These are phyloP conservation scores for Coecobrya sp. DNA, from an alignment of 2,888 invertebrate genomes.

Conservation along the genomic window DNA sequence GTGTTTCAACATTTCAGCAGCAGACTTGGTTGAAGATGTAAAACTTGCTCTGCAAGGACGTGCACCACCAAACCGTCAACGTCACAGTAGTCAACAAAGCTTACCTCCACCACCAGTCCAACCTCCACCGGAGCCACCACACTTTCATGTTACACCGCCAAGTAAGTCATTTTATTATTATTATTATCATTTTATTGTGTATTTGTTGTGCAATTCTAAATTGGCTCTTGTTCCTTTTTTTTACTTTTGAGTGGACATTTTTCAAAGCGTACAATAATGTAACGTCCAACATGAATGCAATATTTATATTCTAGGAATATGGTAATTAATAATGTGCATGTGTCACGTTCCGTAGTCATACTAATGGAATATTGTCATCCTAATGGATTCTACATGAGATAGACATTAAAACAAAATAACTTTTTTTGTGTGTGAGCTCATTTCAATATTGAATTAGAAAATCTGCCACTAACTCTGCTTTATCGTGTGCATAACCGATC, in stretches of 20 bases:
- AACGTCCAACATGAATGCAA: not conserved
- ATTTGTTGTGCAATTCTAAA: not conserved
- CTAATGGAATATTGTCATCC: constrained; percentile 26
- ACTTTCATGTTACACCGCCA: constrained; percentile 81
- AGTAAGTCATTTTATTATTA: constrained; percentile 53
- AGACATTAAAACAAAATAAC: not conserved
- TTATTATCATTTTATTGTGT: not conserved
- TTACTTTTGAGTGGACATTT: not conserved
- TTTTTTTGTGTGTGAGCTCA: not conserved
- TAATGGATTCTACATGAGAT: constrained; percentile 7
- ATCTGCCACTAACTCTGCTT: not conserved
- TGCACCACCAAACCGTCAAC: constrained; percentile 87
- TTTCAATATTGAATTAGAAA: not conserved
- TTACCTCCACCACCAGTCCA: constrained; percentile 91
- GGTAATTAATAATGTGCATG: not conserved
- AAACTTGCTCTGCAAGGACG: constrained; percentile 91
- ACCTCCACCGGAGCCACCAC: constrained; percentile 90
- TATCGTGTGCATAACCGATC: not conserved
- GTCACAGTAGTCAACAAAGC: constrained; percentile 86
- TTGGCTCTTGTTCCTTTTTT: constrained; percentile 3
- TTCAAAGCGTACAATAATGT: not conserved
- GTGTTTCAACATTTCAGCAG: constrained; percentile 94
- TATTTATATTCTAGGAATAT: not conserved
- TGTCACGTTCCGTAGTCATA: not conserved
- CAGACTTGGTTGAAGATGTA: constrained; percentile 95